Evolutionary conservation across 2,113 vertebrate species (phyloP), one percentile per base, ranked within the genome.

Genomic region (Candoia aspera): DNA sequence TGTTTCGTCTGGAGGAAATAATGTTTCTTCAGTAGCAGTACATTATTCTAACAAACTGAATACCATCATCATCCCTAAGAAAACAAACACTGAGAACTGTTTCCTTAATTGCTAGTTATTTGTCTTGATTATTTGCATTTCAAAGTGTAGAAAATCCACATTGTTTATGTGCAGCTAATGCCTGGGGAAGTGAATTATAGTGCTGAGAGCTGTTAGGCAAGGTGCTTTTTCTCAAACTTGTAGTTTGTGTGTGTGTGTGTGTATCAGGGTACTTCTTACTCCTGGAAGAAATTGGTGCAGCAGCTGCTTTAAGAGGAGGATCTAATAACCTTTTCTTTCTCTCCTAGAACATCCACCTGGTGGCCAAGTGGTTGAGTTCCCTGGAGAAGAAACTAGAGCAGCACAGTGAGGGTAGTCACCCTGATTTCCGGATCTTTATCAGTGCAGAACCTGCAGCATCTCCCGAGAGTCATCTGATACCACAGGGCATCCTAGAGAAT

Each of bases 401-500:
- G 95, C 98, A 97, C 29, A 96, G 97, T 0, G 92, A 98, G 24
- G 96, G 97, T 91, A 98, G 98, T 95, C 98, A 99, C 89, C 94
- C 68, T 15, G 92, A 98, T 84, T 98, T 99, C 95, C 97, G 98
- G 0, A 97, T 99, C 88, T 99, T 99, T 95, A 94, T 99, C 2
- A 99, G 99, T 0, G 99, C 99, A 0, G 99, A 99, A 97, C 98
- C 99, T 0, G 98, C 99, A 0, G 97, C 98, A 4, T 98, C 97
- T 1, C 96, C 96, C 0, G 98, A 98, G 19, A 96, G 98, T 21
- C 99, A 99, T 96, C 95, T 98, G 97, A 98, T 99, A 59, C 99
- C 99, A 0, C 99, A 99, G 95, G 99, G 99, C 60, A 99, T 99
- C 95, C 97, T 99, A 93, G 98, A 99, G 89, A 99, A 98, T 96